Base-by-base conservation (phyloP, 1,140 invertebrate genomes). In the Drosophila pandora region DNA sequence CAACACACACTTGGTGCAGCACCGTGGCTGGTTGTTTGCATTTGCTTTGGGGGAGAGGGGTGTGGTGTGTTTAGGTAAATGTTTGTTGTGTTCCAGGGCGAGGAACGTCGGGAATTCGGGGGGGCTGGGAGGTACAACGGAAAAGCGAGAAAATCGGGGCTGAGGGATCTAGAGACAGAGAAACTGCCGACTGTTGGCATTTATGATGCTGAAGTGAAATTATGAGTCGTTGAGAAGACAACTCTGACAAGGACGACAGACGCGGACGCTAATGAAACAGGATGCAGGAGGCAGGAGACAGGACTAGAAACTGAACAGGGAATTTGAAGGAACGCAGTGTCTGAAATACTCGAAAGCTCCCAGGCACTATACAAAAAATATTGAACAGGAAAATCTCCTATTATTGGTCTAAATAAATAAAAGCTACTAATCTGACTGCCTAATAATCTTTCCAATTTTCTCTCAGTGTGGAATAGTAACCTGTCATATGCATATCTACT, bases 181-280 rank as follows among this genome's bases (percentile, higher is more conserved):
- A 37, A 71, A 71, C 55, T 71, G 68, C 68, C 68, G 68, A 71
- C 68, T 70, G 68, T 32, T 71, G 69, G 56, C 57, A 74, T 63
- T 74, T 74, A 74, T 56, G 59, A 34, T 67, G 57, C 49, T 71
- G 54, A 74, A 83, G 79, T 73, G 63, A 88, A 88, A 79, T 88
- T 88, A 88, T 89, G 84, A 82, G 65, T 55, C 68, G 61, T 61
- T 75, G 73, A 62, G 72, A 52, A 67, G 72, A 84, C 72, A 69
- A 78, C 54, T 64, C 57, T 50, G 54, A 65, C 43, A 57, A 63
- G 48, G 65, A 70, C 43, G 65, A 68, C 58, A 54, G 65, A 70
- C 59, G 75, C 54, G 48, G 60, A 59, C 47, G 69, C 48, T 79
- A 76, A 72, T 78, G 55, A 59, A 9, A 54, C 37, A 47, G 54